A percentile compares a stretch with the other conserved stretches of the same genome.
Conservation (phyloP, 2,113 vertebrate genomes). For the Mirza zaza region DNA sequence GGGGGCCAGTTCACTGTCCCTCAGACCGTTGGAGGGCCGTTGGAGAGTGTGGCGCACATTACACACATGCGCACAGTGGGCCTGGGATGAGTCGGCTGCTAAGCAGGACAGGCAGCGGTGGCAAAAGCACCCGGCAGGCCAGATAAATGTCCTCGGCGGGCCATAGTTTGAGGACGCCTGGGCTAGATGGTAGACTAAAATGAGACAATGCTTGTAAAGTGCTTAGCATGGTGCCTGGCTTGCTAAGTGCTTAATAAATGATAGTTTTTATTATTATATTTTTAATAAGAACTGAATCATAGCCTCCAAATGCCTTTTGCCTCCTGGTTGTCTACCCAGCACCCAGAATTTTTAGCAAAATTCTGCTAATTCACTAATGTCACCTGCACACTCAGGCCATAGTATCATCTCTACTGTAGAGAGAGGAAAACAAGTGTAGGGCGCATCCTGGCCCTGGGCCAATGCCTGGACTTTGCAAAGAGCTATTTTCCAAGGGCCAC, state of each 20-base stretch:
- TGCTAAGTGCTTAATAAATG: background rate
- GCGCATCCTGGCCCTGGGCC: background rate
- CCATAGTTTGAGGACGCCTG: no score
- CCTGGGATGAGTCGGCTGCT: no score
- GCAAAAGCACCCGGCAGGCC: no score
- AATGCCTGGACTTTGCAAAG: background rate
- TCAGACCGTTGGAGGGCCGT: no score
- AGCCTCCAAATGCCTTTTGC: background rate
- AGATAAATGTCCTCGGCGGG: no score
- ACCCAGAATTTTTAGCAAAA: background rate
- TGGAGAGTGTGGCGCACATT: no score
- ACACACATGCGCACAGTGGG: no score
- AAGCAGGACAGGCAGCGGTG: no score
- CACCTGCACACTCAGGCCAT: background rate
- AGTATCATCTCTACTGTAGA: background rate
- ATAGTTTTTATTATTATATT: background rate
- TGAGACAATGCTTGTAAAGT: background rate
- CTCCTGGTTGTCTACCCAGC: background rate
- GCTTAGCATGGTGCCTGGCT: background rate
- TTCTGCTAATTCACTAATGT: background rate
- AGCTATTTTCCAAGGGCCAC: background rate
- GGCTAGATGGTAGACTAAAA: background rate
- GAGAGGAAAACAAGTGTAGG: background rate
- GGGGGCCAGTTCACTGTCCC: no score
- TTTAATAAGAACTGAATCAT: background rate